These are phyloP conservation scores for Synanthedon vespiformis DNA, from an alignment of 2,888 invertebrate species.

Conservation along the genomic window DNA sequence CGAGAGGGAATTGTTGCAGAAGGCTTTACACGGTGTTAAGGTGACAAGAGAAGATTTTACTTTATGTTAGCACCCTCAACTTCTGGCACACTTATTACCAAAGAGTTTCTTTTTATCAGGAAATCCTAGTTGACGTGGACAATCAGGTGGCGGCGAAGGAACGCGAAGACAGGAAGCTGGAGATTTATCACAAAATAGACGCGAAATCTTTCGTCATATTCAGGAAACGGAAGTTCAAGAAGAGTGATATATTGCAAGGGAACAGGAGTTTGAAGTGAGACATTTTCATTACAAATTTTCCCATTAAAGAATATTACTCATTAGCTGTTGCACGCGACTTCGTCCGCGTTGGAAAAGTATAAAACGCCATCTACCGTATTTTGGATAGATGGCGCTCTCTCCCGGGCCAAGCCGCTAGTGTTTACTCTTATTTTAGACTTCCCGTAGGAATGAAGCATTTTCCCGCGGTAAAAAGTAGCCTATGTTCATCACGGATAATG, in stretches of 20 bases:
- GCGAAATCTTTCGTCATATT: constrained; percentile 90
- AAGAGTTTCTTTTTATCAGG: constrained; percentile 41
- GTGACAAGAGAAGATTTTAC: constrained; percentile 25
- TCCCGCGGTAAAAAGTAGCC: too few relatives aligned
- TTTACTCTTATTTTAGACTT: too few relatives aligned
- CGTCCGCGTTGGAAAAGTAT: too few relatives aligned
- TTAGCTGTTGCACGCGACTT: too few relatives aligned
- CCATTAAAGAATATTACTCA: too few relatives aligned
- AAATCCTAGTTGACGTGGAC: constrained; percentile 91
- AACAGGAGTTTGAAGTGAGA: constrained; percentile 81
- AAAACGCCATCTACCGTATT: too few relatives aligned
- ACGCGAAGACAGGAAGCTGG: constrained; percentile 87
- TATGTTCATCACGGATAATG: too few relatives aligned
- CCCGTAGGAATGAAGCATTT: too few relatives aligned
- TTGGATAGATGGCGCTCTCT: too few relatives aligned
- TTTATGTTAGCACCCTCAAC: too few relatives aligned
- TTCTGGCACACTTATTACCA: background rate
- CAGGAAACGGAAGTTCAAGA: constrained; percentile 90
- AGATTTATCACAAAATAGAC: constrained; percentile 93
- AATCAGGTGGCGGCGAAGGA: constrained; percentile 94
- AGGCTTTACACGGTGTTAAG: constrained; percentile 84
- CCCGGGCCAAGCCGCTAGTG: too few relatives aligned
- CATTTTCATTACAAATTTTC: too few relatives aligned
- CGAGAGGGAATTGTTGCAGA: constrained; percentile 84
- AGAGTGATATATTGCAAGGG: constrained; percentile 88